Base-by-base conservation (phyloP, 2,888 invertebrate genomes). In the Crematogaster levior region DNA sequence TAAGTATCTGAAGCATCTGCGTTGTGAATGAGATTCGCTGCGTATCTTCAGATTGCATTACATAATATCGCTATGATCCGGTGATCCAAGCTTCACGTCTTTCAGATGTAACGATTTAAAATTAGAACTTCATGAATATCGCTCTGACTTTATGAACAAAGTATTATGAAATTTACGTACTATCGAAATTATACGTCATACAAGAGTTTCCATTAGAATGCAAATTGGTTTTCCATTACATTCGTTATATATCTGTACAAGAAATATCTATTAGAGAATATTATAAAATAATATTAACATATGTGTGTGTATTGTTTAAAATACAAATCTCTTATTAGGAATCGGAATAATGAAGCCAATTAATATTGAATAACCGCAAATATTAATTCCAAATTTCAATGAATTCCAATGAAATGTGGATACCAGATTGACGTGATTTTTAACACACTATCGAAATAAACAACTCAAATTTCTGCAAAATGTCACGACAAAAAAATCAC, bases 51-150 rank as follows among this genome's bases (percentile, higher is more conserved):
- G 7, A 53, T 77, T 12, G 18, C 40, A 56, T 21, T 56, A 27
- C 6, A 27, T 21, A 51, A 51, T 37, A n/a, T 51, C 65, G 75
- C 53, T 18, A 10, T 53, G 68, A 77, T 68, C 53, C 53, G 21
- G 40, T 40, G 3, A 77, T 30, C 40, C 68, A 10, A 40, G 40
- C 27, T 48, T 34, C 58, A 15, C 34, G 24, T 46, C n/a, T n/a
- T n/a, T n/a, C n/a, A 53, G 24, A 53, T 40, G 15, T 12, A 5
- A 51, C 27, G 65, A 65, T 56, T n/a, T 56, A 4, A 56, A 48
- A 21, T 53, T 77, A 43, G 30, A 68, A 30, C 10, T 40, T 68
- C 18, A 10, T 53, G 10, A 77, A 27, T 40, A 40, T 65, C 7
- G 18, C 7, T 51, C 3, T 46, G 34, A 15, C 34, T 51, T 27